Evolutionary conservation across 2,888 invertebrate species (phyloP).

Genomic region (Nomada ferruginata): DNA sequence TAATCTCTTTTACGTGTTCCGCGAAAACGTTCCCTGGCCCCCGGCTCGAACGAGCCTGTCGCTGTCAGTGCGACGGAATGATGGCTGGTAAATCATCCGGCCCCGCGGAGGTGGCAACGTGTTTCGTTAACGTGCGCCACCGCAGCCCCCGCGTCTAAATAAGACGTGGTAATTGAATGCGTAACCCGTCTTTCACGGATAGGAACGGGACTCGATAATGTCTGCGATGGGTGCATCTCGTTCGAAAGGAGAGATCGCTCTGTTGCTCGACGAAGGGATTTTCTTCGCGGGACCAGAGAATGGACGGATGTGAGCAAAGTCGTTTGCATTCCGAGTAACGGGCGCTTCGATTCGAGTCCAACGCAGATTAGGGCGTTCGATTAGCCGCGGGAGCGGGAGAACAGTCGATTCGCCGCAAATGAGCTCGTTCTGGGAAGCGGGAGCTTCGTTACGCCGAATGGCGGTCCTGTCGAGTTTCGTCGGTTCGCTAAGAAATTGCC

Average conservation of each 20-base stretch:
- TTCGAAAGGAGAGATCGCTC: background rate
- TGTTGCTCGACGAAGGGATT: background rate
- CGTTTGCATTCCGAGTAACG: constrained; percentile 61
- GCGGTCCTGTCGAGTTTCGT: constrained; percentile 10
- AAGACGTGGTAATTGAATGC: constrained; percentile 36
- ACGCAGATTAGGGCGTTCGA: constrained; percentile 64
- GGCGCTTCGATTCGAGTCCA: constrained; percentile 48
- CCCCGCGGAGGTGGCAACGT: constrained; percentile 44
- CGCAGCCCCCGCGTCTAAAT: constrained; percentile 6
- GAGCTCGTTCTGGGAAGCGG: constrained; percentile 55
- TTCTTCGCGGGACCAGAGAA: background rate
- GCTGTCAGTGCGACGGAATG: constrained; percentile 57
- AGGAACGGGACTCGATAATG: background rate
- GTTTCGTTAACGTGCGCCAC: constrained; percentile 30
- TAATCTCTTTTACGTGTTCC: constrained; percentile 69
- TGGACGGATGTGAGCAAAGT: constrained; percentile 1
- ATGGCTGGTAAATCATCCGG: constrained; percentile 66
- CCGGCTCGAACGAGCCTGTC: constrained; percentile 13
- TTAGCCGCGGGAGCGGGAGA: constrained; percentile 49
- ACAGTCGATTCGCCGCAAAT: constrained; percentile 57
- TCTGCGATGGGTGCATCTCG: background rate
- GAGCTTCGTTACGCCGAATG: constrained; percentile 35
- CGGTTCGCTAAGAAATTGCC: constrained; percentile 5
- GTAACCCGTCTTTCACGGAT: background rate
- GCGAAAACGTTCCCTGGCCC: constrained; percentile 56